phyloP scores from a whole-genome alignment of 2,888 invertebrate species.

The Andrena hattorfiana region DNA sequence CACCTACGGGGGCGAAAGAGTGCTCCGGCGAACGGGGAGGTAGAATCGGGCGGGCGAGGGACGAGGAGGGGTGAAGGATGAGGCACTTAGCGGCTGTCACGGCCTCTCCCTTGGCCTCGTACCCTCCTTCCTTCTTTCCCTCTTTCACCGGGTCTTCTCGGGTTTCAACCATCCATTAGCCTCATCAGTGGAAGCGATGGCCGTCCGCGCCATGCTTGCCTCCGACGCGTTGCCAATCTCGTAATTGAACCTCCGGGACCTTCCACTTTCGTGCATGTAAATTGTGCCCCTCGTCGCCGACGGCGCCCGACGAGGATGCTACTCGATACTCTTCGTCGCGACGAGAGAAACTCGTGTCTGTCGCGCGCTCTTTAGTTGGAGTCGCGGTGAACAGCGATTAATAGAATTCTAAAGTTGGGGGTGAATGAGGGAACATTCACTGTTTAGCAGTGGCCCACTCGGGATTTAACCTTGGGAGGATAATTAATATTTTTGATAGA shows the following conservation, averaged over 20 bases:
- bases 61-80: conserved; percentile 74
- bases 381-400: neutral
- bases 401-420: neutral
- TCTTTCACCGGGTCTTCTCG: conserved; percentile 78
- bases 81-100: conserved; percentile 83
- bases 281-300: conserved; percentile 56
- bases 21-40: conserved; percentile 12
- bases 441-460: no score
- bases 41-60: conserved; percentile 45
- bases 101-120: conserved; percentile 80
- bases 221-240: conserved; percentile 75
- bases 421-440: no score
- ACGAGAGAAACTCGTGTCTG: conserved; percentile 8
- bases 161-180: conserved; percentile 84
- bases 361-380: conserved; percentile 9
- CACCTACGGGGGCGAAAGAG: conserved; percentile 40
- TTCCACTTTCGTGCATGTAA: conserved; percentile 68
- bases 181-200: conserved; percentile 83
- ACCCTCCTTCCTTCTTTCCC: conserved; percentile 70
- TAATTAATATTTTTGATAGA: no score
- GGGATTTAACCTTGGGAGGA: no score
- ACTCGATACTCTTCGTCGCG: conserved; percentile 34
- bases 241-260: conserved; percentile 80
- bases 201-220: conserved; percentile 69
- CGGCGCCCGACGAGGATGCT: conserved; percentile 19